A percentile compares a stretch with the other conserved stretches of the same genome.
These are phyloP conservation scores for Zoanthus solanderi DNA, from an alignment of 92 coral and sea anemone genomes.

Conservation along the genomic window DNA sequence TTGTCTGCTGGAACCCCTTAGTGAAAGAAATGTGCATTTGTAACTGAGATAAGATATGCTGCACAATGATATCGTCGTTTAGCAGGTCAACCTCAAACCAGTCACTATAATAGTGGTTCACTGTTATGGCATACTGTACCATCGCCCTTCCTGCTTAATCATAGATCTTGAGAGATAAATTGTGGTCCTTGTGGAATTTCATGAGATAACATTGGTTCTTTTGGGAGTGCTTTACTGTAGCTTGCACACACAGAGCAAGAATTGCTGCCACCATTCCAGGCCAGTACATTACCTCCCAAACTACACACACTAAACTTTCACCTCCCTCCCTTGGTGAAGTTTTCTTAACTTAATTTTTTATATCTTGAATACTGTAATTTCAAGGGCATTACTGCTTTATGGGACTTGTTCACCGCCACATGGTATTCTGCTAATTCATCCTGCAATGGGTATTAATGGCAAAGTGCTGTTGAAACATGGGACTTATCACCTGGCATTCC, in stretches of 20 bases:
- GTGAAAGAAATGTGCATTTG: constrained; percentile 26
- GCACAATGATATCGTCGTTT: constrained; percentile 11
- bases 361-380: neutral
- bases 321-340: constrained; percentile 22
- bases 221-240: too few species aligned
- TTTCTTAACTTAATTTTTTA: neutral
- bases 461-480: too few species aligned
- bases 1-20: neutral
- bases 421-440: too few species aligned
- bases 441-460: too few species aligned
- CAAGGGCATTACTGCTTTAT: constrained; percentile 9
- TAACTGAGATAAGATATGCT: constrained; percentile 47
- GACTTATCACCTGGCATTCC: too few species aligned
- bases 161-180: constrained; percentile 33
- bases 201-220: too few species aligned
- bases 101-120: too few species aligned
- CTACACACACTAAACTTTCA: constrained; percentile 24
- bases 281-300: constrained; percentile 28
- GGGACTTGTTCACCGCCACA: constrained; percentile 3
- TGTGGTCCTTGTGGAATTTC: too few species aligned
- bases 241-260: too few species aligned
- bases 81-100: too few species aligned
- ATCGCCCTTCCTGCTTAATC: constrained; percentile 26
- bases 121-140: constrained; percentile 4
- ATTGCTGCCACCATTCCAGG: neutral